Evolutionary conservation across 1,140 invertebrate species (phyloP), one percentile per base, ranked within the genome.

Genomic region (Meloidogyne exigua): DNA sequence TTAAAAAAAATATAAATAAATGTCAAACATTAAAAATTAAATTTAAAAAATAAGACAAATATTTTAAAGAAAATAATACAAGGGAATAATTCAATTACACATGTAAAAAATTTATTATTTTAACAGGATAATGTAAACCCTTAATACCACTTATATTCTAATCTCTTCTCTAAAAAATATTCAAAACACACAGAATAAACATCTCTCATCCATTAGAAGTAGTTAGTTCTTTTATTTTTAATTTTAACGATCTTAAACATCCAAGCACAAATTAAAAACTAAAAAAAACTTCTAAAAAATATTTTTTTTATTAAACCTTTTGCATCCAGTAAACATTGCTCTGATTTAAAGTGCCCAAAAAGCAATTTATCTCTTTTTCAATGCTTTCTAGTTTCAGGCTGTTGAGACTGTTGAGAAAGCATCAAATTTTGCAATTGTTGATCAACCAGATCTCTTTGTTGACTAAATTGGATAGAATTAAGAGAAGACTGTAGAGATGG

Each of bases 341-440:
- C 10, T 4, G 21, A 21, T 32, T 67, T 23, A 21, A 32, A 32
- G 18, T 67, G 11, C n/a, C n/a, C n/a, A 32, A 32, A 32, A 32
- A 32, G 18, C 0, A 12, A 18, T n/a, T 26, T 26, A 1, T 32
- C 10, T 65, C 10, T 65, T 65, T 65, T 25, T 42, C 9, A 32
- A 32, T 67, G 66, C 15, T 67, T 42, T 32, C 21, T 25, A 15
- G 32, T 5, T 0, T 13, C 66, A 32, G 28, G 28, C 7, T 32
- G 28, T 67, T 28, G 15, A 13, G 65, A 28, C 21, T 32, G 66
- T 21, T 67, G 66, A 42, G 66, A 67, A 67, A 67, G 66, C 36
- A 42, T 42, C 10, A 67, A 42, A 67, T 67, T 67, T 42, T 67
- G 66, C 28, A 67, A 21, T 67, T 67, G 66, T 42, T 67, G 66